A percentile compares a stretch with the other conserved stretches of the same genome.
phyloP scores from a whole-genome alignment of 2,797 vertebrate genomes.

The Cuculus canorus region DNA sequence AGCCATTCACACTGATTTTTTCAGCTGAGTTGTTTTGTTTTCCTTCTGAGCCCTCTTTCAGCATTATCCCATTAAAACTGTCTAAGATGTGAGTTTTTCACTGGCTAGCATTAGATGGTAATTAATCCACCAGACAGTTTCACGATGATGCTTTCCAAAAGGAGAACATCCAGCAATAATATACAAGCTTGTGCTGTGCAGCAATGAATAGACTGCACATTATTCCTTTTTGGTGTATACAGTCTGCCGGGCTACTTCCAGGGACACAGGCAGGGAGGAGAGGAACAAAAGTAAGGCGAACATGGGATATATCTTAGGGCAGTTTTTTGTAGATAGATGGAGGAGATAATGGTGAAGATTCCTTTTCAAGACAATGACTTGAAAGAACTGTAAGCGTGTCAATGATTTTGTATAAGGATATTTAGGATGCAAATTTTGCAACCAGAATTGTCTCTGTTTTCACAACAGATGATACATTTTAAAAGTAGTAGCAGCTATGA shows the following conservation, averaged over 20 bases:
- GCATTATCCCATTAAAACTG: constrained; percentile 46
- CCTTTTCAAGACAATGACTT: neutral
- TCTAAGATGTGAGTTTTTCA: constrained; percentile 27
- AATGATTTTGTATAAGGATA: neutral
- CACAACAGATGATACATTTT: constrained; percentile 17
- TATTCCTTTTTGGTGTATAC: neutral
- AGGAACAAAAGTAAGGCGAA: neutral
- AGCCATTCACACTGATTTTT: constrained; percentile 31
- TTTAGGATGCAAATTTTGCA: neutral
- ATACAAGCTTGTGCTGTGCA: constrained; percentile 7
- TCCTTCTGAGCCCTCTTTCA: constrained; percentile 34
- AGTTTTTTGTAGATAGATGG: neutral
- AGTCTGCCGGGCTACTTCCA: neutral
- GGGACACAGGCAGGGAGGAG: neutral
- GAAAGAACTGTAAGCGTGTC: neutral
- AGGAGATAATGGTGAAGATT: neutral
- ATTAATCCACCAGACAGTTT: constrained; percentile 49
- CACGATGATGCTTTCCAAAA: neutral
- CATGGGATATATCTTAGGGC: neutral
- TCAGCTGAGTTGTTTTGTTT: constrained; percentile 42
- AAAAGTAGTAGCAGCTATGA: constrained; percentile 17
- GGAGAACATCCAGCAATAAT: constrained; percentile 31
- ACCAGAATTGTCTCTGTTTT: constrained; percentile 1
- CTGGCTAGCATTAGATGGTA: neutral
- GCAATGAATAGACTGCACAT: neutral